Percentiles rank a stretch among this genome's conserved stretches.
Evolutionary conservation across 2,888 invertebrate species (phyloP).

Genomic region (Mimas tiliae): DNA sequence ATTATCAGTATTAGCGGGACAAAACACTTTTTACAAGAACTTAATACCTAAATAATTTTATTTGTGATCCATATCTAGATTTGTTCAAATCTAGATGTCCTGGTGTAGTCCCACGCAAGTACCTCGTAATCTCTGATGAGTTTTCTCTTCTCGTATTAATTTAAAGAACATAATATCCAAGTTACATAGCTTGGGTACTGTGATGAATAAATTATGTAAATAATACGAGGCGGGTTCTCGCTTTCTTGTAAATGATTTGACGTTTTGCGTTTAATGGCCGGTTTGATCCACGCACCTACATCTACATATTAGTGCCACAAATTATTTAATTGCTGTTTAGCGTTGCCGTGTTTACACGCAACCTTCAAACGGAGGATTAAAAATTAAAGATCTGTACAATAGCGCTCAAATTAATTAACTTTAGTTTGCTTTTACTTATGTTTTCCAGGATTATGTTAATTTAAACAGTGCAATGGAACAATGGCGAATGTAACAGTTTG

Average conservation of each 20-base stretch:
- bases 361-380: slow-evolving; percentile 35
- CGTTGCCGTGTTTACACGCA: slow-evolving; percentile 56
- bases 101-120: too few relatives aligned
- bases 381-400: not conserved
- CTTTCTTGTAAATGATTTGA: slow-evolving; percentile 82
- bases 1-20: too few relatives aligned
- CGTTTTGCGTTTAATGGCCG: slow-evolving; percentile 75
- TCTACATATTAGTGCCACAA: slow-evolving; percentile 67
- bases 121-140: too few relatives aligned
- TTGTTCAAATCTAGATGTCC: too few relatives aligned
- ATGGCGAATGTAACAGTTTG: not conserved
- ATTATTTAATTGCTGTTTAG: slow-evolving; percentile 76
- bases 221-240: slow-evolving; percentile 75
- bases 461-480: not conserved
- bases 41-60: too few relatives aligned
- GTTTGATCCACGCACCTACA: slow-evolving; percentile 60
- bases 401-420: not conserved
- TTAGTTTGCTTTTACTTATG: not conserved
- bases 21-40: too few relatives aligned
- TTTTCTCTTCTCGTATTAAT: too few relatives aligned
- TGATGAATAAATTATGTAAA: slow-evolving; percentile 82
- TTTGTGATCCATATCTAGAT: too few relatives aligned
- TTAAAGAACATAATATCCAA: slow-evolving; percentile 40
- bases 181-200: slow-evolving; percentile 51
- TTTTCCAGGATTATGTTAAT: not conserved